A percentile compares a stretch with the other conserved stretches of the same genome.
These are phyloP conservation scores for Mimumesa dahlbomi DNA, from an alignment of 2,888 invertebrate genomes.

Conservation along the genomic window DNA sequence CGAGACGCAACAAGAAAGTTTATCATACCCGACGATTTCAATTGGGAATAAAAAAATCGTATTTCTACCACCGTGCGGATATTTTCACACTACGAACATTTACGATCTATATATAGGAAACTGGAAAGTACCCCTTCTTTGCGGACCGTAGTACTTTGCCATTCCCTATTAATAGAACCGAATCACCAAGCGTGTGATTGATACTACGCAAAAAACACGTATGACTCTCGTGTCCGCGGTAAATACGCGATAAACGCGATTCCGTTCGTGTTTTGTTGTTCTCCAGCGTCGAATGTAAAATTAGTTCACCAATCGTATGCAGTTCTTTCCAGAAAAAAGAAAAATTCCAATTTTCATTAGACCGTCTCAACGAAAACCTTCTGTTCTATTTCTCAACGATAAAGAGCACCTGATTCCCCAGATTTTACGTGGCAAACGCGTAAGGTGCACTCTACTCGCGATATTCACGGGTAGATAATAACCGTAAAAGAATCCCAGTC, in stretches of 20 bases:
- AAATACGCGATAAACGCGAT: too few species aligned
- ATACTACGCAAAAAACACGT: constrained; percentile 10
- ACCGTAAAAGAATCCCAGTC: constrained; percentile 15
- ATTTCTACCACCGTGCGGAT: background rate
- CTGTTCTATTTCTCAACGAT: too few species aligned
- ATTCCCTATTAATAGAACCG: constrained; percentile 53
- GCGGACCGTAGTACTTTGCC: constrained; percentile 12
- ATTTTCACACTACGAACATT: background rate
- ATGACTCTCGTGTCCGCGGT: too few species aligned
- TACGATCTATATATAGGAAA: constrained; percentile 39
- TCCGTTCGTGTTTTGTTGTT: too few species aligned
- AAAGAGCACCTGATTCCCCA: too few species aligned
- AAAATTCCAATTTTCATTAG: too few species aligned
- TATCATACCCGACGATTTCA: too few species aligned
- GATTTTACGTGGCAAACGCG: background rate
- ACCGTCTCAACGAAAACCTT: too few species aligned
- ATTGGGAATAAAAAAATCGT: background rate
- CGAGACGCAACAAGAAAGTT: too few species aligned
- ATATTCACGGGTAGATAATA: background rate
- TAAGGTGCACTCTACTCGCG: background rate
- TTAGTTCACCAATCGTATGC: too few species aligned
- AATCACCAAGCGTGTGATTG: constrained; percentile 16
- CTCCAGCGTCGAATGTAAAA: too few species aligned
- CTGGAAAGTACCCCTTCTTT: constrained; percentile 24
- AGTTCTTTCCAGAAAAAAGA: too few species aligned